A percentile compares a stretch with the other conserved stretches of the same genome.
These are phyloP conservation scores for Drepanosiphum platanoidis DNA, from an alignment of 2,888 invertebrate species.

Conservation along the genomic window DNA sequence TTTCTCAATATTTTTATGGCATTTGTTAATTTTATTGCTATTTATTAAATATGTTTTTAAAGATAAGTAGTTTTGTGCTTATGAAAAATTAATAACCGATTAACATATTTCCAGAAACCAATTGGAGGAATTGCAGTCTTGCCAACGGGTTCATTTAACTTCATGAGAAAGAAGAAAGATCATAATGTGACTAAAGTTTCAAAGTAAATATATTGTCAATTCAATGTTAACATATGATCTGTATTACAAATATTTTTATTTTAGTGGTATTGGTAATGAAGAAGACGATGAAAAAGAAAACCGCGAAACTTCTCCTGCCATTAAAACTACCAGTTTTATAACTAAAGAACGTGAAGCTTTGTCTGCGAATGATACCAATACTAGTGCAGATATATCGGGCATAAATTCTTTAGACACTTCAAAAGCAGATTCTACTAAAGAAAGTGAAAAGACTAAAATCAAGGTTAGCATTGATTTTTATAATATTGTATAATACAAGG, in stretches of 20 bases:
- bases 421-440: slow-evolving; percentile 39
- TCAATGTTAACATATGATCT: background rate
- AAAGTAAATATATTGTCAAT: slow-evolving; percentile 61
- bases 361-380: slow-evolving; percentile 56
- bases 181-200: slow-evolving; percentile 67
- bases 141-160: slow-evolving; percentile 72
- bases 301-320: slow-evolving; percentile 64
- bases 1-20: no score
- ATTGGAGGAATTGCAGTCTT: slow-evolving; percentile 85
- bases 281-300: slow-evolving; percentile 66
- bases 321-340: slow-evolving; percentile 60
- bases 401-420: slow-evolving; percentile 47
- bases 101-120: slow-evolving; percentile 74
- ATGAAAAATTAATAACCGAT: no score
- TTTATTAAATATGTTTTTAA: no score
- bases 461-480: slow-evolving; percentile 22
- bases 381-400: slow-evolving; percentile 58
- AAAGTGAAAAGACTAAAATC: slow-evolving; percentile 22
- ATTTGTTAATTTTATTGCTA: background rate
- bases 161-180: slow-evolving; percentile 72
- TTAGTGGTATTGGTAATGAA: slow-evolving; percentile 60
- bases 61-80: no score
- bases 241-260: slow-evolving; percentile 31
- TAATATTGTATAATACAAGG: no score
- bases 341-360: slow-evolving; percentile 63